Base-by-base conservation (phyloP, 2,888 invertebrate species). In the Exephanes ischioxanthus region DNA sequence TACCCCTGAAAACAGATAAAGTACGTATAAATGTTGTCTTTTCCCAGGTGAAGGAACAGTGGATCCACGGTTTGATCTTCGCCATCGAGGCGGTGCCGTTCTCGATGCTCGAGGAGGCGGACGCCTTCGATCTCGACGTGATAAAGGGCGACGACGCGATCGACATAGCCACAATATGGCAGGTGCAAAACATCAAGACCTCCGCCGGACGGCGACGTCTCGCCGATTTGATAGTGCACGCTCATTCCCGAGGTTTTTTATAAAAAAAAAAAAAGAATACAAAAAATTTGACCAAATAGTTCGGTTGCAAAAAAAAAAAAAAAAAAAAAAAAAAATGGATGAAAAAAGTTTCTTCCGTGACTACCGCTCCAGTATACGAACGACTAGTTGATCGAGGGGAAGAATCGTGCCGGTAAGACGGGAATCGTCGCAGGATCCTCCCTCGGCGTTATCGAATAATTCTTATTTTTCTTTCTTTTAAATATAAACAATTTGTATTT, bases 161-260 rank as follows among this genome's bases (percentile, higher is more conserved):
- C 37, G 95, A 96, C 84, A 95, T 97, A 26, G 95, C 95, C 33
- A 95, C 96, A 82, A 94, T 97, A 3, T 97, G 96, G 97, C 94
- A 94, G 81, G 88, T 97, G 0, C 92, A 94, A 48, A 96, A 96
- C 0, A 95, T 97, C 80, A 95, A 95, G 89, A 95, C 95, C 0
- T 94, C 95, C 86, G 95, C 94, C 22, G 96, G 96, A 7, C 94
- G 96, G 30, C 93, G 95, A 58, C 94, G 96, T 61, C 94, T 97
- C 68, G 96, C 97, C 0, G 95, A 96, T 85, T 94, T 96, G 37
- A 94, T 97, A 9, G 95, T 96, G 53, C 96, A 96, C 91, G 96
- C 96, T 55, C 95, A 96, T 0, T 96, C 97, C 88, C 94, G 93
- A 92, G 48, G 19, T 66, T 37, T 22, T 22, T 16, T 9, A 45